phyloP scores from a whole-genome alignment of 2,113 vertebrate genomes.

The Amazona guildingii region DNA sequence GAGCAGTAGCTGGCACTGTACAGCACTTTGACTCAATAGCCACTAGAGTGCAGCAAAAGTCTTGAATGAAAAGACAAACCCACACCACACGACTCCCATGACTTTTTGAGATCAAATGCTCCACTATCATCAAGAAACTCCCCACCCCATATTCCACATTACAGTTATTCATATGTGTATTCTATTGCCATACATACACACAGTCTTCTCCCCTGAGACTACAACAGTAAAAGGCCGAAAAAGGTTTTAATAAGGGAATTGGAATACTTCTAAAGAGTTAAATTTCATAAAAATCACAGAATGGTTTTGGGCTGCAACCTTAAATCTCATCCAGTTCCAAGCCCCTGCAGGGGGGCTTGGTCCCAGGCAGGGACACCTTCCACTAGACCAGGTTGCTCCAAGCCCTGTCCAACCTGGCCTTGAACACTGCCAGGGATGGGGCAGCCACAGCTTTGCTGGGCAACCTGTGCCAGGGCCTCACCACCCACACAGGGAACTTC shows the following conservation, averaged over 20 bases:
- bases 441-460: background rate
- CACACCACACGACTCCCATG: background rate
- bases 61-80: background rate
- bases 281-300: background rate
- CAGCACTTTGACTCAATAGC: background rate
- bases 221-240: background rate
- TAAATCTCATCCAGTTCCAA: background rate
- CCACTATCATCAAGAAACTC: background rate
- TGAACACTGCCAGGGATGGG: background rate
- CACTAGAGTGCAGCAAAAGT: background rate
- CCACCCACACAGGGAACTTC: background rate
- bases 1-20: background rate
- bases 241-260: background rate
- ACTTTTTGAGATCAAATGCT: background rate
- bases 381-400: background rate
- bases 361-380: background rate
- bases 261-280: background rate
- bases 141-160: background rate
- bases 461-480: background rate
- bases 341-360: too few species aligned
- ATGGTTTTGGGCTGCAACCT: background rate
- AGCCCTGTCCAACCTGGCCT: background rate
- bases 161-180: background rate
- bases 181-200: background rate
- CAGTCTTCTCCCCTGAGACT: background rate